phyloP scores from a whole-genome alignment of 2,888 invertebrate species.

The Eurytoma adleriae region DNA sequence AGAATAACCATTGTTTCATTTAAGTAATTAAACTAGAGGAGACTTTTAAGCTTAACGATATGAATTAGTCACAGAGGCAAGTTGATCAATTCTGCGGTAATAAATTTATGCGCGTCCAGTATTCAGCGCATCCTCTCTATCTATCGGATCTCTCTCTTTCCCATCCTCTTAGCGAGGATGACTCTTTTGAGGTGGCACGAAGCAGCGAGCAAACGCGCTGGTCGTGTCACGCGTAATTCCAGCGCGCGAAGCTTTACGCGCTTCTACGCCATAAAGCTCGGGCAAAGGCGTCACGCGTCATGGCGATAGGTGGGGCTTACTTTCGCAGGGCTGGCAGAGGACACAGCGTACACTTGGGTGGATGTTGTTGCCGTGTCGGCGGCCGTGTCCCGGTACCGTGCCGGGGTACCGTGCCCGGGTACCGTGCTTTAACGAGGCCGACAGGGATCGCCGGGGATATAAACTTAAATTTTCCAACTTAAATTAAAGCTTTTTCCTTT shows the following conservation, averaged over 20 bases:
- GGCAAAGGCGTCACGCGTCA: conserved; percentile 7
- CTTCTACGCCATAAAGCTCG: conserved; percentile 31
- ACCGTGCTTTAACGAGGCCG: conserved; percentile 7
- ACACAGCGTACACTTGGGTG: background rate
- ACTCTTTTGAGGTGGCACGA: no score
- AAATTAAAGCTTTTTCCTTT: no score
- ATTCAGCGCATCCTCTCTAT: background rate
- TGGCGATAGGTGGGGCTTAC: no score
- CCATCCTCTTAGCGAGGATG: background rate
- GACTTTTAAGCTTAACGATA: no score
- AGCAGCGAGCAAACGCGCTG: background rate
- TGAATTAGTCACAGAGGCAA: no score
- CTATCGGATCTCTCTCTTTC: background rate
- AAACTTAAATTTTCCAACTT: no score
- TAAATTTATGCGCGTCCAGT: background rate
- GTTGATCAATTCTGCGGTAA: background rate
- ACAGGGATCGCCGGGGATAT: background rate
- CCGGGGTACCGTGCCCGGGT: background rate
- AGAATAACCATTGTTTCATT: no score
- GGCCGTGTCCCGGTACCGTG: background rate
- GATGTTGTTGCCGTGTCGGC: conserved; percentile 4
- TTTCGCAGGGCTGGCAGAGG: background rate
- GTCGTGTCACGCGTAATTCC: conserved; percentile 11
- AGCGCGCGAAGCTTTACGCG: conserved; percentile 15
- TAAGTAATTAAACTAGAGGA: no score